Base-by-base conservation (phyloP, 37 sponge, comb jelly and placozoan genomes). In the Crambe crambe region DNA sequence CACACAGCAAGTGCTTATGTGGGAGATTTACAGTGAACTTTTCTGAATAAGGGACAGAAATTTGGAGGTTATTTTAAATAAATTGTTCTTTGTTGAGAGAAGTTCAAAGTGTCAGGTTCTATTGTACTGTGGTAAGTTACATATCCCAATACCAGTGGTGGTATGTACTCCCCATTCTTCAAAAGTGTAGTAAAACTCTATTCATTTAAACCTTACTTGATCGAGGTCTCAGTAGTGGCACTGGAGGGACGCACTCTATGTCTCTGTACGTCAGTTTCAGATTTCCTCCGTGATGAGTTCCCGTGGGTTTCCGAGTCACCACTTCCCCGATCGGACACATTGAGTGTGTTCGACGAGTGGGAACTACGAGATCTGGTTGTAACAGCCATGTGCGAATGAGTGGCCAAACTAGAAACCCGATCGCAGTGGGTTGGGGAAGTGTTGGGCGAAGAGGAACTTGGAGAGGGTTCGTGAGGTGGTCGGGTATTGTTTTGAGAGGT, bases 341-440 rank as follows among this genome's bases (percentile, higher is more conserved):
- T 34, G 1, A 30, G 54, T 30, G 23, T 47, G 35, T 20, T 54
- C 8, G 9, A 20, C 31, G 21, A 20, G 12, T 36, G 3, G 8
- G 9, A 4, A 17, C 38, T 10, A 23, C 47, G 60, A 17, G 56
- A 10, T 18, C 37, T 32, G 4, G 42, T 15, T 63, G 47, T 2
- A 21, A 29, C 40, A 18, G 60, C 59, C 3, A 17, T 44, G 61
- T 76, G 68, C 1, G 87, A 70, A 58, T 82, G 82, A n/a, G 82
- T 82, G 34, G 66, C 82, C 0, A 82, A 37, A 42, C 82, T 5
- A 3, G 82, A 75, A 9, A 83, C 59, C 12, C 59, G 38, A 23
- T 71, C 47, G 26, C 22, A 10, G 29, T 66, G 71, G 25, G 60
- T 84, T 10, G 85, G 85, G 21, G 85, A 84, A 26, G 74, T 73